Conservation (phyloP, 2,888 invertebrate genomes). For the Itoplectis maculator region DNA sequence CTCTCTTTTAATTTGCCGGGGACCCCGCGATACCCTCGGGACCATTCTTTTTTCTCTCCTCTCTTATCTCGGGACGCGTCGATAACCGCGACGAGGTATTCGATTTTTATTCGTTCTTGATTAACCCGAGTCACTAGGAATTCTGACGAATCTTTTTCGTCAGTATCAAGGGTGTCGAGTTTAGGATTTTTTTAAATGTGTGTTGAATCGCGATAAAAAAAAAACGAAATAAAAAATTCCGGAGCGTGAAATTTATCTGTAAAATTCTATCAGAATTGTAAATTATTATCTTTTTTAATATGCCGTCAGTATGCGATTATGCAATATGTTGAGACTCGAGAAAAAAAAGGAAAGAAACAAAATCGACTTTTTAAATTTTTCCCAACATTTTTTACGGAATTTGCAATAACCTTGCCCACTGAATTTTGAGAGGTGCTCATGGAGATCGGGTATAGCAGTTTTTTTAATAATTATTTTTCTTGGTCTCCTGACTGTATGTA, state of each 20-base stretch:
- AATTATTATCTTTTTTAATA: no score
- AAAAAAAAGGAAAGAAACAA: constrained; percentile 35
- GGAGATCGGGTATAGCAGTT: no score
- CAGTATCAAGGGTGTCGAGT: constrained; percentile 13
- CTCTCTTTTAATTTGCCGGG: constrained; percentile 18
- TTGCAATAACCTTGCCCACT: no score
- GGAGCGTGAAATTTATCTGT: no score
- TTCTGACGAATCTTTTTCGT: constrained; percentile 35
- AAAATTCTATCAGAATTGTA: no score
- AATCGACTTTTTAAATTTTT: no score
- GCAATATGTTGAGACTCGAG: not conserved
- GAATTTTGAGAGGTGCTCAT: no score
- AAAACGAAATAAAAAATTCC: no score
- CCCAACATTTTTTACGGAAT: no score
- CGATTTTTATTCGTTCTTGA: not conserved
- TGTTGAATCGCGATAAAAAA: no score
- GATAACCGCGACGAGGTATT: not conserved
- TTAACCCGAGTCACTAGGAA: not conserved
- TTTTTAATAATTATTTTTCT: no score
- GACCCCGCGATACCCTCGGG: not conserved
- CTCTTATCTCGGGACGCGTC: not conserved
- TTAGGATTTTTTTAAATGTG: not conserved
- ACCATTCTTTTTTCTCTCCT: not conserved
- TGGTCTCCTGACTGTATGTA: no score
- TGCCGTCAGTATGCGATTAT: not conserved